Percentiles rank a stretch among this genome's conserved stretches.
phyloP scores from a whole-genome alignment of 2,888 invertebrate species.

The Sarcophaga carnaria region DNA sequence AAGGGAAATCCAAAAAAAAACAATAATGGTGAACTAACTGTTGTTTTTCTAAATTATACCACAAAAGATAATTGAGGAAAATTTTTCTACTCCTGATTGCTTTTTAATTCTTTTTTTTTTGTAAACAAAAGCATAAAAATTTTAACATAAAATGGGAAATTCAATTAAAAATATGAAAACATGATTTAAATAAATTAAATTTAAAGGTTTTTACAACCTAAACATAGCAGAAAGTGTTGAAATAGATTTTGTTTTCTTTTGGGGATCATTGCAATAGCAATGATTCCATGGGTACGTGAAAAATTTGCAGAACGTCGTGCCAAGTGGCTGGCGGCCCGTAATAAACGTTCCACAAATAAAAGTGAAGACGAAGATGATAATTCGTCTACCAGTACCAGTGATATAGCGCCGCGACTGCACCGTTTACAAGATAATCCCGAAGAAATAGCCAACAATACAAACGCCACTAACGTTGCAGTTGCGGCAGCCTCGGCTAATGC shows the following conservation, averaged over 20 bases:
- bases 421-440: conserved; percentile 64
- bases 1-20: conserved; percentile 8
- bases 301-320: conserved; percentile 81
- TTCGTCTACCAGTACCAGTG: conserved; percentile 55
- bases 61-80: conserved; percentile 40
- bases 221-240: conserved; percentile 7
- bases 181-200: conserved; percentile 11
- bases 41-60: conserved; percentile 25
- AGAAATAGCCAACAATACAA: conserved; percentile 24
- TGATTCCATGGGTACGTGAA: conserved; percentile 82
- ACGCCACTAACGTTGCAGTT: not conserved
- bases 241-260: conserved; percentile 3
- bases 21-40: conserved; percentile 18
- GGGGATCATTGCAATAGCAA: conserved; percentile 65
- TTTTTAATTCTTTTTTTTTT: conserved; percentile 19
- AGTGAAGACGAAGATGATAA: conserved; percentile 58
- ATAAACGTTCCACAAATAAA: conserved; percentile 71
- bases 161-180: not conserved
- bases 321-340: conserved; percentile 79
- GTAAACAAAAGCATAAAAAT: conserved; percentile 52
- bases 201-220: not conserved
- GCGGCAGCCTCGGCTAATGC: conserved; percentile 17
- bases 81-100: conserved; percentile 21
- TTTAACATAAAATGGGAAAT: conserved; percentile 29
- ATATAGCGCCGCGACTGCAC: conserved; percentile 60